Conservation (phyloP, 2,113 vertebrate genomes). For the Lamprologus sp. region DNA sequence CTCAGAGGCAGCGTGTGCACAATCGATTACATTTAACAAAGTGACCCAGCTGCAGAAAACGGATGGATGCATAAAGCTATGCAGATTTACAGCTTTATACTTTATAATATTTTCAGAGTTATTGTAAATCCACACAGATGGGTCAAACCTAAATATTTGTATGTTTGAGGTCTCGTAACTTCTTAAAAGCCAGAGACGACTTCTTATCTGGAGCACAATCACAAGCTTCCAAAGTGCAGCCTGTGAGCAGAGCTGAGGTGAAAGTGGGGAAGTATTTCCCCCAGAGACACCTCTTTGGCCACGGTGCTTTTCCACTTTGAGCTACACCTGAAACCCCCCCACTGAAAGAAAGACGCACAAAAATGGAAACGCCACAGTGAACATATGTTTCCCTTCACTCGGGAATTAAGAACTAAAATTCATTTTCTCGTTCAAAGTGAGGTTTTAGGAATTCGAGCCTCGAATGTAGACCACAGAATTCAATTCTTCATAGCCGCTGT, state of each 20-base stretch:
- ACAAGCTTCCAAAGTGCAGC: background rate
- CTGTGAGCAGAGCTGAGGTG: background rate
- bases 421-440: background rate
- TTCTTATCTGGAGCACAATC: background rate
- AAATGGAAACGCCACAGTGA: fast-evolving
- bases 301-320: background rate
- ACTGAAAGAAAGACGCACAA: background rate
- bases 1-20: background rate
- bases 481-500: background rate
- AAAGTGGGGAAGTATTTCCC: background rate
- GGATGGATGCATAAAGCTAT: background rate
- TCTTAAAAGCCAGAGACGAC: background rate
- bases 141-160: background rate
- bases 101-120: background rate
- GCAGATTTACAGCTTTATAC: background rate
- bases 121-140: background rate
- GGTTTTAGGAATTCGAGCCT: background rate
- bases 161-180: background rate
- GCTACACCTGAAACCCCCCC: background rate
- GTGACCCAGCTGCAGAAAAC: background rate
- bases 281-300: background rate
- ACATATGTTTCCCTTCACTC: background rate
- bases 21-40: background rate
- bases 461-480: background rate
- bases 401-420: background rate